phyloP scores from a whole-genome alignment of 2,797 vertebrate species.

The Cetoscarus ocellatus region DNA sequence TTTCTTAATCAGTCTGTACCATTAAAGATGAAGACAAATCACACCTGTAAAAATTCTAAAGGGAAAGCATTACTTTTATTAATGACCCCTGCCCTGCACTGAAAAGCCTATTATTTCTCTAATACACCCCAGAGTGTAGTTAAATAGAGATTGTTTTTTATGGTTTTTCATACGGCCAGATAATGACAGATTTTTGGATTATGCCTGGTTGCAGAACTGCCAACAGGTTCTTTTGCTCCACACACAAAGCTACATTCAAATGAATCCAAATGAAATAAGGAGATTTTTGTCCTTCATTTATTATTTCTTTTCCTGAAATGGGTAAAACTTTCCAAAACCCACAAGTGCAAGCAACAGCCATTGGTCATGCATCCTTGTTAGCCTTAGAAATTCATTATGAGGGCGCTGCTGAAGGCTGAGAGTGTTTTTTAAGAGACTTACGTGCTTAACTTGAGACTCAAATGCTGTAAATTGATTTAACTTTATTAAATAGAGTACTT shows the following conservation, averaged over 20 bases:
- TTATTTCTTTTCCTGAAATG: background rate
- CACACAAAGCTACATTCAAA: constrained; percentile 18
- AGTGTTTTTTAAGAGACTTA: too few relatives aligned
- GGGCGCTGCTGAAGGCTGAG: background rate
- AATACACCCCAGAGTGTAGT: constrained; percentile 69
- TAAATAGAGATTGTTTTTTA: constrained; percentile 60
- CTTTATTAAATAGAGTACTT: too few relatives aligned
- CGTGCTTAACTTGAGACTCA: too few relatives aligned
- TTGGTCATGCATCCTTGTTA: background rate
- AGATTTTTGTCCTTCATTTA: background rate
- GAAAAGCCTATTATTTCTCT: constrained; percentile 75
- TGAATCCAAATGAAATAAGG: constrained; percentile 46
- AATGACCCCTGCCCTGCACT: constrained; percentile 68
- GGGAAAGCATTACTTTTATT: constrained; percentile 71
- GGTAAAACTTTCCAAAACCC: constrained; percentile 5
- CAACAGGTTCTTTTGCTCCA: constrained; percentile 18
- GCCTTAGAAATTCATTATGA: background rate
- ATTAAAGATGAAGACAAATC: constrained; percentile 82
- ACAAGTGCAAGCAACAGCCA: background rate
- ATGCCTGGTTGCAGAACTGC: constrained; percentile 8
- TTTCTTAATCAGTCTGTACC: constrained; percentile 76
- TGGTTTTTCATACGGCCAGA: constrained; percentile 45
- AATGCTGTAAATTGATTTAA: too few relatives aligned
- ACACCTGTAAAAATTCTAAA: constrained; percentile 69
- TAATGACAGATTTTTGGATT: constrained; percentile 48